Base-by-base conservation (phyloP, 2,797 vertebrate genomes). In the Thunnus albacares region DNA sequence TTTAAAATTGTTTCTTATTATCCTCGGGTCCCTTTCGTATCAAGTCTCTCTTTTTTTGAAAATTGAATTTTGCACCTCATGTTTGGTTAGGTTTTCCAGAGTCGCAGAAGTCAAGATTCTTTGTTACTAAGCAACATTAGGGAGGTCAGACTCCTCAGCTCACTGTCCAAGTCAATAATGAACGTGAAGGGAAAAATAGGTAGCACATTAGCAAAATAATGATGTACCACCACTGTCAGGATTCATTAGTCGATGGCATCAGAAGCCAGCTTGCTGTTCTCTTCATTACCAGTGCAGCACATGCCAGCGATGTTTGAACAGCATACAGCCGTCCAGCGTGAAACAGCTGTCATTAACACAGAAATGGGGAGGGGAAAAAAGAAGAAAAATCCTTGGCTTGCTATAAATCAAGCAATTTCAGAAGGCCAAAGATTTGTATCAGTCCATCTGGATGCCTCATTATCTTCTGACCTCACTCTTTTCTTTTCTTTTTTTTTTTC, bases 211-310 rank as follows among this genome's bases (percentile, higher is more conserved):
- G 78, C 66, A 47, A 60, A 79, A 82, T 78, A 4, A 68, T 80
- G 65, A 55, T 35, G 33, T 20, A 28, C 68, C 57, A 57, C 47
- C 57, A 30, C 79, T 83, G 87, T 90, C 68, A 60, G 73, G 64
- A 85, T 87, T 87, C 83, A 91, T 93, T 92, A 92, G 82, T 58
- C 6, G 18, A 64, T 62, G 70, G 70, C 55, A 85, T 88, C 79
- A 59, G 81, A 82, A 57, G 80, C 71, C 66, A 72, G 84, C 72
- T 64, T 24, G 33, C 28, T 78, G 68, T 82, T 85, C 71, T 72
- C 79, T 71, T 52, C 73, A 66, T 82, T 83, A 85, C 71, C 64
- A 57, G 81, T 72, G 47, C 28, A 61, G 49, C 67, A 72, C 41
- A 30, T 59, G 73, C 57, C 78, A 68, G 60, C n/a, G 11, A 20